Evolutionary conservation across 2,888 invertebrate genomes (phyloP).

Genomic region (Patella depressa): DNA sequence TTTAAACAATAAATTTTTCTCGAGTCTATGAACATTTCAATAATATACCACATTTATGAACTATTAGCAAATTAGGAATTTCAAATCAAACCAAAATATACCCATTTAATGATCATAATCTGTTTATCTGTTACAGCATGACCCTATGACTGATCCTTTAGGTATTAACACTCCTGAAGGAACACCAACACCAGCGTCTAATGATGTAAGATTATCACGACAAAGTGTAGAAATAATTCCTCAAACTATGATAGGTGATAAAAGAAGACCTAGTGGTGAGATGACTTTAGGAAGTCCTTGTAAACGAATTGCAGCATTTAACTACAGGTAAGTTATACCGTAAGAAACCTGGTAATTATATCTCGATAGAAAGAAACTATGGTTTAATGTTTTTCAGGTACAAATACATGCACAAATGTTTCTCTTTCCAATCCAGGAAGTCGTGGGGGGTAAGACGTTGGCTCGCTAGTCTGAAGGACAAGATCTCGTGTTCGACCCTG

Average conservation of each 20-base stretch:
- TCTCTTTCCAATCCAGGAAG: too few species aligned
- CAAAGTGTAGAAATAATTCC: constrained; percentile 60
- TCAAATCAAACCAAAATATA: too few species aligned
- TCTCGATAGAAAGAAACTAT: not conserved
- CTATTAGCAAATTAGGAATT: too few species aligned
- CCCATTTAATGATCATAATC: too few species aligned
- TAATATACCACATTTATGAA: too few species aligned
- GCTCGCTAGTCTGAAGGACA: too few species aligned
- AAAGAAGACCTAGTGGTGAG: constrained; percentile 86
- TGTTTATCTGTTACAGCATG: constrained; percentile 76
- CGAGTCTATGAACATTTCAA: too few species aligned
- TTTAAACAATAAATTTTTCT: too few species aligned
- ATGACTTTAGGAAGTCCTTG: constrained; percentile 78
- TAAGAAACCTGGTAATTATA: not conserved
- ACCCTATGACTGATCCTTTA: constrained; percentile 91
- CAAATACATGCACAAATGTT: not conserved
- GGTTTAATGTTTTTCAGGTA: not conserved
- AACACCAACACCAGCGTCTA: constrained; percentile 43
- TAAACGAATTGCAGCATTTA: constrained; percentile 79
- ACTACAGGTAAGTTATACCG: constrained; percentile 77
- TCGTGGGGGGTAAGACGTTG: too few species aligned
- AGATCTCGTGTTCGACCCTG: too few species aligned
- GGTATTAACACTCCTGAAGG: constrained; percentile 76
- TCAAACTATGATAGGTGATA: constrained; percentile 72
- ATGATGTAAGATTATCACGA: constrained; percentile 54